Evolutionary conservation across 2,888 invertebrate genomes (phyloP), one percentile per base, ranked within the genome.

Genomic region (Lithophane leautieri): DNA sequence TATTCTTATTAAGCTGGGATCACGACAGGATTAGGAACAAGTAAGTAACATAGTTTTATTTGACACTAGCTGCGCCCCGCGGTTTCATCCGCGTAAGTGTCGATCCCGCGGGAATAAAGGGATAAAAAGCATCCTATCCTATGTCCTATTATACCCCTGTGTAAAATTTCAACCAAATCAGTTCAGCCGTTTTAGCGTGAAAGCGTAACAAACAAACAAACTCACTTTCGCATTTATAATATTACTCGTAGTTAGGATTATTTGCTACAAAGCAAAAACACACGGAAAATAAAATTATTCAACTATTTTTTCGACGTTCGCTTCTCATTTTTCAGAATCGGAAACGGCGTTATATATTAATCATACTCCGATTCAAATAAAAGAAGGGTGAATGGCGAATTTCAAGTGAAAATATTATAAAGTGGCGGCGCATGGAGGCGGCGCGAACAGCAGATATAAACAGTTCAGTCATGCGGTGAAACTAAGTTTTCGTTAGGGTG

Each of bases 401-500:
- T 66, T 81, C 66, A 67, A 84, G 76, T 71, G 81, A 84, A 83
- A 81, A 81, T 77, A 84, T 81, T 72, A 88, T 89, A 85, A 87
- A 90, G 85, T 79, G 77, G 72, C 56, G 69, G 69, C 66, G 78
- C 82, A 80, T 81, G 77, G 69, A 66, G 56, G 34, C 79, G 85
- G 85, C 70, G 86, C 81, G 86, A 89, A 89, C 86, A 88, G 88
- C 85, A 84, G 79, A 88, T 78, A 90, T 90, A 90, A 91, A 90
- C 90, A 83, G 91, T 82, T 88, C 91, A 91, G 83, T 88, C 91
- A 89, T 83, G 90, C 91, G 91, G 82, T 83, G 88, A 90, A 90
- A 89, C 86, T 34, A 92, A 90, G 83, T 90, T 91, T 80, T 75
- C 86, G 73, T 85, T 83, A 80, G 85, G 86, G 83, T 89, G 90